A percentile compares a stretch with the other conserved stretches of the same genome.
phyloP scores from a whole-genome alignment of 1,140 invertebrate species.

The Trissolcus basalis region DNA sequence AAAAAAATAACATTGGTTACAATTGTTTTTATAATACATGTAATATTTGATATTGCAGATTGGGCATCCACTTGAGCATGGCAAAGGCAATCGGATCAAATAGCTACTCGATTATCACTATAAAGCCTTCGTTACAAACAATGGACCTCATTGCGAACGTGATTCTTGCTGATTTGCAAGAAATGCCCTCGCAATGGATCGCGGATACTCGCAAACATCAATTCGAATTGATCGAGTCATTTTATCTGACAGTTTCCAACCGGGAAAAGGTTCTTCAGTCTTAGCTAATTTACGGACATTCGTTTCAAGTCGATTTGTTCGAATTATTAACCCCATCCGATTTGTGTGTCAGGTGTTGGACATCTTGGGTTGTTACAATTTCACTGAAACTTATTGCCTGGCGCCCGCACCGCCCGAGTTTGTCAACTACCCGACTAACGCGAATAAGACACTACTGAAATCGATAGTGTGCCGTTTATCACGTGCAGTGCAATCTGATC shows the following conservation, averaged over 20 bases:
- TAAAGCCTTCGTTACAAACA: constrained; percentile 63
- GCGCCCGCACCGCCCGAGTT: constrained; percentile 50
- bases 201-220: constrained; percentile 59
- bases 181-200: constrained; percentile 63
- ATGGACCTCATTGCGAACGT: constrained; percentile 64
- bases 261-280: constrained; percentile 59
- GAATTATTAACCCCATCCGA: too few species aligned
- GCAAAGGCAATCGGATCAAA: constrained; percentile 60
- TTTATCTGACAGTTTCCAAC: constrained; percentile 67
- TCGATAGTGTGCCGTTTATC: constrained; percentile 64
- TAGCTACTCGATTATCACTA: constrained; percentile 59
- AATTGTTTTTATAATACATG: too few species aligned
- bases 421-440: constrained; percentile 63
- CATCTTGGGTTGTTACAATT: constrained; percentile 68
- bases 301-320: too few species aligned
- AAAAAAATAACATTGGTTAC: too few species aligned
- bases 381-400: constrained; percentile 63
- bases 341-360: constrained; percentile 61
- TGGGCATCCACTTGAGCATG: constrained; percentile 66
- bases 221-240: constrained; percentile 65
- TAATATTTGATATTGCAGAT: constrained; percentile 36
- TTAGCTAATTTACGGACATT: constrained; percentile 18
- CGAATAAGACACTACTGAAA: constrained; percentile 66
- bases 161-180: constrained; percentile 58
- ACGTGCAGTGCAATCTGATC: constrained; percentile 56